Evolutionary conservation across 2,113 vertebrate species (phyloP), one percentile per base, ranked within the genome.

Genomic region (Ammodytes dubius): DNA sequence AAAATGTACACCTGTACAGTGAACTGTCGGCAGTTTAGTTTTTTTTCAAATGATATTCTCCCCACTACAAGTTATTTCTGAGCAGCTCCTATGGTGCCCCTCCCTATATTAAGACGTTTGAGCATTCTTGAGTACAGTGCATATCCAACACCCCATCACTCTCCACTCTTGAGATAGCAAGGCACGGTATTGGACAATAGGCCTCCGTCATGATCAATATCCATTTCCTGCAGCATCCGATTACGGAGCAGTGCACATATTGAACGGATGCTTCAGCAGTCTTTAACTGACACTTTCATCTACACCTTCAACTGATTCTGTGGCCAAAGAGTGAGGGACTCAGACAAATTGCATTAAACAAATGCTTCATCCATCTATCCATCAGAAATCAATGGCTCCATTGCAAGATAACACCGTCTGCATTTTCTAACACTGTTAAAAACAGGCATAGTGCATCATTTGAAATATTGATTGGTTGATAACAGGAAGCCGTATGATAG

Each of bases 241-340:
- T 95, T 92, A 91, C 91, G 88, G 87, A 77, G 45, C 87, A 74
- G 86, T 91, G 66, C 90, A 89, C 79, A 87, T 74, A 94, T 86
- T 87, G 81, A 91, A 89, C 78, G 60, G 79, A 92, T 93, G 94
- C 91, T 93, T 94, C 94, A 94, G 94, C 93, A 95, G 79, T 90
- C 94, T 95, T 89, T 90, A 95, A 95, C 84, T 82, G 75, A 84
- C 90, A 92, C 52, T 92, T 94, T 91, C 74, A 93, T 90, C 92
- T 78, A 92, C 92, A 93, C 91, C 89, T 85, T 74, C 76, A 83
- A 91, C 83, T 71, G 69, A 83, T 91, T 92, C 88, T 82, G 74
- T 7, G 53, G 79, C 87, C 79, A 58, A 70, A 57, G 82, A 81
- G 91, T 69, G 79, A 78, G 89, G 90, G 73, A 84, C 57, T 90